These are phyloP conservation scores for Dynastes hyllus DNA, from an alignment of 2,888 invertebrate species.

Conservation along the genomic window DNA sequence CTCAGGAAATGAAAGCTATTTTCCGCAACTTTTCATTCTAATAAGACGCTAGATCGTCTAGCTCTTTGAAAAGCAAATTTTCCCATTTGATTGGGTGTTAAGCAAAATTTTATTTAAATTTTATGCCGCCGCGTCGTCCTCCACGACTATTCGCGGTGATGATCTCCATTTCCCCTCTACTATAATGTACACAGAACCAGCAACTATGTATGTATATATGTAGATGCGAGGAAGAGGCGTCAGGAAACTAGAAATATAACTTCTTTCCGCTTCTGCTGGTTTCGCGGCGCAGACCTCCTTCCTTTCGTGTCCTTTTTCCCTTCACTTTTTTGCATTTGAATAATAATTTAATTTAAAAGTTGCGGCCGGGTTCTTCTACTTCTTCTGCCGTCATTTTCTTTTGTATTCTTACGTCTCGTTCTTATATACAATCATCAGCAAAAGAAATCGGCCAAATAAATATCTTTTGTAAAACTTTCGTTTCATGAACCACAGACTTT, in stretches of 20 bases:
- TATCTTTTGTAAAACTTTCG: too few relatives aligned
- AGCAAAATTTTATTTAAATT: conserved; percentile 64
- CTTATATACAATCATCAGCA: too few relatives aligned
- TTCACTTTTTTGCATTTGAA: conserved; percentile 62
- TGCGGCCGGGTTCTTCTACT: conserved; percentile 57
- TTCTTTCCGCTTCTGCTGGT: conserved; percentile 63
- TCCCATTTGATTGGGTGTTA: conserved; percentile 48
- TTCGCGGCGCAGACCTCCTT: conserved; percentile 54
- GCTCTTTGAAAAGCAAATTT: conserved; percentile 30
- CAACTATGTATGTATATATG: conserved; percentile 5
- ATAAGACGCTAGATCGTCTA: neutral
- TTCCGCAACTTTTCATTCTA: conserved; percentile 15
- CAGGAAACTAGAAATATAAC: conserved; percentile 66
- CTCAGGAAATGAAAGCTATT: conserved; percentile 2
- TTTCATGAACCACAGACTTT: too few relatives aligned
- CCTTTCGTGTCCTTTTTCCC: neutral
- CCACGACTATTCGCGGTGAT: neutral
- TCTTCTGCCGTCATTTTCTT: conserved; percentile 61
- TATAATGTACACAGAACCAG: neutral
- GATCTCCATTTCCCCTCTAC: conserved; percentile 2
- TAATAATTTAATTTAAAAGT: conserved; percentile 67
- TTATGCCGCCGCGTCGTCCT: conserved; percentile 59
- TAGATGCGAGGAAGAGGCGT: conserved; percentile 31
- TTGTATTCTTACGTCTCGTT: conserved; percentile 52
- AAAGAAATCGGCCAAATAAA: too few relatives aligned